Evolutionary conservation across 2,797 vertebrate species (phyloP).

Genomic region (Chelmon rostratus): DNA sequence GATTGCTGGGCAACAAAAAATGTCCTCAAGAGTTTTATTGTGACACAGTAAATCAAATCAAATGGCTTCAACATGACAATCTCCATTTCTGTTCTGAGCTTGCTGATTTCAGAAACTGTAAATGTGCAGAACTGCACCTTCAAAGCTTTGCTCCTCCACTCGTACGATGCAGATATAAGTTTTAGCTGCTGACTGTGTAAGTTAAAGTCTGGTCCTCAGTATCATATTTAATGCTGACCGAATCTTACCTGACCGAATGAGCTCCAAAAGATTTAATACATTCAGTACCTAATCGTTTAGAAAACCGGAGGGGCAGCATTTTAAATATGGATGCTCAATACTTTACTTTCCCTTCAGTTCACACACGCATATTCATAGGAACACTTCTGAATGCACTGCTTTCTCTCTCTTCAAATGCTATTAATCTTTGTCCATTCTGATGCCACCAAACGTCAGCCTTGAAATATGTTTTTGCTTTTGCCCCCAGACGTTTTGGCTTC

Average conservation of each 20-base stretch:
- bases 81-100: conserved; percentile 1
- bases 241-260: conserved; percentile 1
- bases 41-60: not conserved
- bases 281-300: not conserved
- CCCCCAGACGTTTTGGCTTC: conserved; percentile 37
- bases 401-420: conserved; percentile 20
- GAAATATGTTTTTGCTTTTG: conserved; percentile 41
- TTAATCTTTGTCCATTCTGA: conserved; percentile 42
- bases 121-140: not conserved
- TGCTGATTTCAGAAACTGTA: not conserved
- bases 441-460: conserved; percentile 35
- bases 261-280: not conserved
- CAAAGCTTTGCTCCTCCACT: not conserved
- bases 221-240: not conserved
- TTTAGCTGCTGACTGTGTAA: not conserved
- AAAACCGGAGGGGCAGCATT: not conserved
- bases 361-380: not conserved
- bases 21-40: not conserved
- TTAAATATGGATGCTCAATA: not conserved
- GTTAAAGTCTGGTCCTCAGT: not conserved
- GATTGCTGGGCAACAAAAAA: not conserved
- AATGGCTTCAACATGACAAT: not conserved
- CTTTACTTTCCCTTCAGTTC: not conserved
- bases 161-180: not conserved
- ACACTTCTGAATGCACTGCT: not conserved